Conservation (phyloP, 2,113 vertebrate species). For the Octodon degus region DNA sequence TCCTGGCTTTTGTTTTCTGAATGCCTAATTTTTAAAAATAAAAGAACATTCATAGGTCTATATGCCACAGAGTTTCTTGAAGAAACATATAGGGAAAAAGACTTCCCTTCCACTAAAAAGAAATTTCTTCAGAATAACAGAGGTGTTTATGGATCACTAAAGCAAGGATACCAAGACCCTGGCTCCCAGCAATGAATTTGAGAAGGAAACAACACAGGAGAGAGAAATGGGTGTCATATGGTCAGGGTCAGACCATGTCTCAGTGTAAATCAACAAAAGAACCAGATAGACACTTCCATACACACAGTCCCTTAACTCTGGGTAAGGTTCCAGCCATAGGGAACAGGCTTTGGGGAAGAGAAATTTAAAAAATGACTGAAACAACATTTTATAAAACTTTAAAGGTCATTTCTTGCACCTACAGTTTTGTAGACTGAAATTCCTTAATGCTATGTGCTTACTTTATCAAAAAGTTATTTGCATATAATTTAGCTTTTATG, state of each 20-base stretch:
- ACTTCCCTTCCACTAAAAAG: constrained; percentile 8
- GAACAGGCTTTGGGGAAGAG: background rate
- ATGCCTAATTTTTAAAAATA: background rate
- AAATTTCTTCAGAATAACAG: background rate
- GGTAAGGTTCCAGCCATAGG: background rate
- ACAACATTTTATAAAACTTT: constrained; percentile 40
- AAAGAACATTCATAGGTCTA: background rate
- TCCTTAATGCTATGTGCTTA: constrained; percentile 35
- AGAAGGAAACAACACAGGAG: background rate
- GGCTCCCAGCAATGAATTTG: background rate
- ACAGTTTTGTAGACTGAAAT: background rate
- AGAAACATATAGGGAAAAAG: constrained; percentile 38
- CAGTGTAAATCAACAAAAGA: background rate
- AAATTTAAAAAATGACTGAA: constrained; percentile 26
- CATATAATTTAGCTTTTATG: background rate
- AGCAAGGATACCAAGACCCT: background rate
- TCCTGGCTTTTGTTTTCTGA: constrained; percentile 15
- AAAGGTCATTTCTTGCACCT: constrained; percentile 28
- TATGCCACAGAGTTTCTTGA: constrained; percentile 1
- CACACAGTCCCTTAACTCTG: background rate
- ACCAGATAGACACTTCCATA: background rate
- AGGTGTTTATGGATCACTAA: background rate
- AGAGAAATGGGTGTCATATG: background rate
- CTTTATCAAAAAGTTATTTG: constrained; percentile 46
- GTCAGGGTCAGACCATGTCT: background rate